A percentile compares a stretch with the other conserved stretches of the same genome.
phyloP scores from a whole-genome alignment of 1,140 invertebrate genomes.

The Propsilocerus akamusi region DNA sequence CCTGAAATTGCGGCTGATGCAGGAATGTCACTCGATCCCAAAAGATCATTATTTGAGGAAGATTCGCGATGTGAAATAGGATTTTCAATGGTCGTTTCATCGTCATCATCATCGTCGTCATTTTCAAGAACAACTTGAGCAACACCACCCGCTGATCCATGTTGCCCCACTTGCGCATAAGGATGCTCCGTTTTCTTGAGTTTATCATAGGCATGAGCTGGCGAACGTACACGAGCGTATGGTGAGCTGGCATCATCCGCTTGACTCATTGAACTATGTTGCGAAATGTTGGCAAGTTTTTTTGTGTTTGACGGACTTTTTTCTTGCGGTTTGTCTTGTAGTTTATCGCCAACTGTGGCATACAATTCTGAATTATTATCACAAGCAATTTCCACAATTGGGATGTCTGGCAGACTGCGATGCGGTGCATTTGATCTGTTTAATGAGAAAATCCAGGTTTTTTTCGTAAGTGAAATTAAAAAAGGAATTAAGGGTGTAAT shows the following conservation, averaged over 20 bases:
- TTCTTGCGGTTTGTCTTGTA: conserved; percentile 15
- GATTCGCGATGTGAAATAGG: conserved; percentile 18
- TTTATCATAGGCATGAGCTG: conserved; percentile 30
- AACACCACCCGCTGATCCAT: conserved; percentile 9
- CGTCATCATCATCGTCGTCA: background rate
- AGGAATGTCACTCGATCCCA: conserved; percentile 31
- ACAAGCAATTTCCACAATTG: conserved; percentile 28
- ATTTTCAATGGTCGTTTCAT: conserved; percentile 13
- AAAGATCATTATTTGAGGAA: background rate
- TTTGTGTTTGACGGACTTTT: conserved; percentile 20
- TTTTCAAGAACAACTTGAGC: background rate
- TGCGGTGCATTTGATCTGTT: conserved; percentile 24
- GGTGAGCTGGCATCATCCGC: conserved; percentile 34
- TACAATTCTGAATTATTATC: conserved; percentile 44
- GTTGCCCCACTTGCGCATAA: conserved; percentile 40
- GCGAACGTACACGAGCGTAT: conserved; percentile 34
- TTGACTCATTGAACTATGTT: conserved; percentile 36
- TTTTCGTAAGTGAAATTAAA: background rate
- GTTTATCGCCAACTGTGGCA: conserved; percentile 41
- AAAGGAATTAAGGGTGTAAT: conserved; percentile 6
- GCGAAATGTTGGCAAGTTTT: conserved; percentile 28
- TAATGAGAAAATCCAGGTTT: conserved; percentile 7
- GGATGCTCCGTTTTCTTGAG: conserved; percentile 38
- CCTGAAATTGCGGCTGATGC: conserved; percentile 69
- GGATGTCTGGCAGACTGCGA: conserved; percentile 45